Conservation (phyloP, 2,888 invertebrate genomes). For the Augochlorella aurata region DNA sequence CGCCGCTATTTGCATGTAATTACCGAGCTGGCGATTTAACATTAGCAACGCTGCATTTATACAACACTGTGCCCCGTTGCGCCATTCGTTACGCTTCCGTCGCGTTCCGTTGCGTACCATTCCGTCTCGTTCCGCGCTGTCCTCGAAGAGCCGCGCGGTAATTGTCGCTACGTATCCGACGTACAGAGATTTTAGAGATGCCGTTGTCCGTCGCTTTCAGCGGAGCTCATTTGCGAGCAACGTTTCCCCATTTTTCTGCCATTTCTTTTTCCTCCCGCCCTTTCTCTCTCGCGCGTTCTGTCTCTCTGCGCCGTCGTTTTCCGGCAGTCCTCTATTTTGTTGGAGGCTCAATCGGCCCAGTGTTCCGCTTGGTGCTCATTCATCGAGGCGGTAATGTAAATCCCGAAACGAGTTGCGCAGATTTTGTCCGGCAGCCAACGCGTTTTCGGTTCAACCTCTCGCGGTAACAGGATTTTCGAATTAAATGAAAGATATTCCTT, state of each 20-base stretch:
- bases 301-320: neutral
- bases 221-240: conserved; percentile 1
- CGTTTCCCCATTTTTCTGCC: neutral
- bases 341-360: neutral
- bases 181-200: conserved; percentile 22
- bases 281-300: neutral
- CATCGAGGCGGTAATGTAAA: conserved; percentile 10
- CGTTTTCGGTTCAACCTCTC: neutral
- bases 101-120: conserved; percentile 50
- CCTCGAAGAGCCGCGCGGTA: conserved; percentile 33
- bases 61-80: conserved; percentile 67
- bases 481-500: neutral
- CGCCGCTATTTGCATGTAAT: conserved; percentile 76
- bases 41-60: conserved; percentile 74
- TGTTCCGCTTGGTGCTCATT: conserved; percentile 11
- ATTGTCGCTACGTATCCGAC: conserved; percentile 37
- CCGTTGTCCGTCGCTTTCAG: conserved; percentile 25
- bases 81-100: conserved; percentile 70
- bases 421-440: neutral
- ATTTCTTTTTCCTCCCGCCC: neutral
- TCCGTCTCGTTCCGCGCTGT: conserved; percentile 36
- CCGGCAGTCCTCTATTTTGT: neutral
- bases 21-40: conserved; percentile 74
- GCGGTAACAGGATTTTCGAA: neutral
- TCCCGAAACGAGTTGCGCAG: neutral